Base-by-base conservation (phyloP, 2,888 invertebrate species). In the Ophraella communa region DNA sequence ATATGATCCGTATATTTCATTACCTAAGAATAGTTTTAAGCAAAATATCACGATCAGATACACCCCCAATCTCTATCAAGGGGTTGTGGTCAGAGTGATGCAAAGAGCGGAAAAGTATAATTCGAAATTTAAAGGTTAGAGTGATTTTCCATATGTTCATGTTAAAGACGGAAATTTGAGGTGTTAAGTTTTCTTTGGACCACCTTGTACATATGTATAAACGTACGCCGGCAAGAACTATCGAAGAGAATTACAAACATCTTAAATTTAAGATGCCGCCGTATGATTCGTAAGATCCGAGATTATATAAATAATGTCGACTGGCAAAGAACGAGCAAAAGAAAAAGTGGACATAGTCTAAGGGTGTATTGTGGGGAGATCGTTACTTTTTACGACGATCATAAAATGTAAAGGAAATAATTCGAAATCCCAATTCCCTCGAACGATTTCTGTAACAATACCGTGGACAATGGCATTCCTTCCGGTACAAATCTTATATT, bases 401-500 rank as follows among this genome's bases (percentile, higher is more conserved):
- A 72, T 75, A 75, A 75, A 75, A 72, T 74, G 74, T 73, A 74
- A 74, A 73, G 75, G 70, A 72, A 74, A 75, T 74, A 74, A 75
- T 75, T 74, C 67, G 60, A 64, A 58, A 72, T 68, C 70, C 70
- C 70, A 54, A 59, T 63, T 71, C 71, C 63, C 67, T 60, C 60
- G 64, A 68, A 64, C 66, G 62, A 62, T 71, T 69, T 58, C 61
- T 68, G 56, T 61, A 58, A 70, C 69, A 64, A 71, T 70, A 68
- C 70, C 68, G 59, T 66, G 73, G 73, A 75, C 73, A 73, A 73
- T 73, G 58, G 59, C 49, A 59, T 54, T 58, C 59, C 35, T 55
- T 30, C 68, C 63, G 56, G 62, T 67, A 74, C 73, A 75, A 74
- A 73, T 73, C 72, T 73, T 68, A 66, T 73, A 74, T 74, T 73